Percentiles rank a stretch among this genome's conserved stretches.
These are phyloP conservation scores for Gallinago solitaria DNA, from an alignment of 2,797 vertebrate genomes.

Conservation along the genomic window DNA sequence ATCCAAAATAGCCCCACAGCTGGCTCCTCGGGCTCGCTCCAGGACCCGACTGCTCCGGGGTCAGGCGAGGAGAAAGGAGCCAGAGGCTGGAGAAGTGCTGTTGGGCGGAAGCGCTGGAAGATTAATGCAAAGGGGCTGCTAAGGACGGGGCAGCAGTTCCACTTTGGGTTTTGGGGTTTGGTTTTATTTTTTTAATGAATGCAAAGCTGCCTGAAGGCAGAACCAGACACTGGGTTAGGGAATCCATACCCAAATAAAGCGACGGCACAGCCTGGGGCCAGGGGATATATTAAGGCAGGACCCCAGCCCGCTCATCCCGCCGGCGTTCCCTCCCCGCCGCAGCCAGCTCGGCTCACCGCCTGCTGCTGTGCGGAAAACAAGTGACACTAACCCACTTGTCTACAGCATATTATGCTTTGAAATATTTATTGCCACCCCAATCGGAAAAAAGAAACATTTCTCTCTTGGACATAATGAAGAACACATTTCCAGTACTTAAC, in stretches of 20 bases:
- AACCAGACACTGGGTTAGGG: neutral
- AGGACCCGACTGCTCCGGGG: neutral
- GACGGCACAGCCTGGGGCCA: neutral
- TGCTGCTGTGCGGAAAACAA: neutral
- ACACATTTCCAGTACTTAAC: constrained; percentile 50
- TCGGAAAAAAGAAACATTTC: constrained; percentile 60
- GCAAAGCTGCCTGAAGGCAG: neutral
- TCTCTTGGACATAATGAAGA: constrained; percentile 52
- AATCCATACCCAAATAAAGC: neutral
- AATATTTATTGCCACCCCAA: constrained; percentile 47
- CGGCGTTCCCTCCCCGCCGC: rapidly evolving
- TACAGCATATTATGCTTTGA: neutral
- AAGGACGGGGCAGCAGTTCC: neutral
- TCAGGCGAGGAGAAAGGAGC: neutral
- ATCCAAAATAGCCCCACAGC: neutral
- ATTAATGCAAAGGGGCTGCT: neutral
- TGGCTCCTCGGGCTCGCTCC: neutral
- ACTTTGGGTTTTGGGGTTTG: neutral
- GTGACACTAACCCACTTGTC: constrained; percentile 18
- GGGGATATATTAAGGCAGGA: neutral
- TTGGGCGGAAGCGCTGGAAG: rapidly evolving
- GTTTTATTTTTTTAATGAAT: neutral
- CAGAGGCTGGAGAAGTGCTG: rapidly evolving
- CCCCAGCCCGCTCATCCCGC: rapidly evolving
- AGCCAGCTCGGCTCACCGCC: neutral